Base-by-base conservation (phyloP, 1,140 invertebrate genomes). In the Idris sp. region DNA sequence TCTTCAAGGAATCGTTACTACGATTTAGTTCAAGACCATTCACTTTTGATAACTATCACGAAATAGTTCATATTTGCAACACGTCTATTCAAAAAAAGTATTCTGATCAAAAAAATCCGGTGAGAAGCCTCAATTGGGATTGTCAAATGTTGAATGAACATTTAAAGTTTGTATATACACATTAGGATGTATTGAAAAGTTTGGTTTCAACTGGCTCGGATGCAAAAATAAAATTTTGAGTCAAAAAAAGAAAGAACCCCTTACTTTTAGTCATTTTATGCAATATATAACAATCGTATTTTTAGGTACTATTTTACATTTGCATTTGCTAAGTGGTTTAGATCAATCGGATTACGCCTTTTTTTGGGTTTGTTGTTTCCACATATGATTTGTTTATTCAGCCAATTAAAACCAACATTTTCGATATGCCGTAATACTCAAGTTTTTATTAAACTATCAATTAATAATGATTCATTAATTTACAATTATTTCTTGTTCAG, bases 51-150 rank as follows among this genome's bases (percentile, higher is more conserved):
- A 93, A 93, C 84, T 93, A 95, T 79, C 92, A 97, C 80, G 95
- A 97, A 86, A 94, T 94, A 0, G 92, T 97, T 74, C 96, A 98
- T 85, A 87, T 98, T 48, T 97, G 95, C 43, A 98, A 98, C 84
- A 97, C 97, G 80, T 93, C 95, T 4, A 91, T 98, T 30, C 96
- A 98, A 86, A 92, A 91, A 77, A 92, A 93, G 78, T 97, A 97
- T 31, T 6, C 61, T 13, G 71, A 74, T 11, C 61, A 74, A 30
- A 56, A 54, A 19, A 26, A 65, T 38, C 65, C 61, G 94, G 6
- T 85, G 89, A 41, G 91, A 93, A 78, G 95, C 94, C 80, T 96
- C 95, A 94, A 75, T 15, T 98, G 96, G 96, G 91, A 93, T 68
- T 92, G 93, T 67, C 89, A 93, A 36, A 91, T 91, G 53, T 93